A percentile compares a stretch with the other conserved stretches of the same genome.
Evolutionary conservation across 2,113 vertebrate genomes (phyloP).

Genomic region (Pardalotus punctatus): DNA sequence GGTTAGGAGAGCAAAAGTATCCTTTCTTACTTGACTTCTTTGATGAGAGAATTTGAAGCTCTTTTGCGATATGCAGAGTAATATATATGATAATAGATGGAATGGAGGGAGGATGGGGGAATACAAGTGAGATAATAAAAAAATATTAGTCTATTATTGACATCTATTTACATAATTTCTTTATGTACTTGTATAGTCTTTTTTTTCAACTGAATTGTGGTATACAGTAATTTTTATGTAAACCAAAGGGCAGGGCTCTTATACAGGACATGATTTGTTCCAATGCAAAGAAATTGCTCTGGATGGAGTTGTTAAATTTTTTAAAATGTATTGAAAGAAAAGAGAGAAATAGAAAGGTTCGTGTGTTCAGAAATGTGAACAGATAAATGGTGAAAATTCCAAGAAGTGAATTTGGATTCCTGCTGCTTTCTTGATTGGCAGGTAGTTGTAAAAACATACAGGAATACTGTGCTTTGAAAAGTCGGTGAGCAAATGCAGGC

Average conservation of each 20-base stretch:
- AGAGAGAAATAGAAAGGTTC: background rate
- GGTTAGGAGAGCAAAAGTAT: background rate
- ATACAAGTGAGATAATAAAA: background rate
- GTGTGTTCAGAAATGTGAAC: background rate
- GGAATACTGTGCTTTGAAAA: background rate
- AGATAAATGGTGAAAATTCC: background rate
- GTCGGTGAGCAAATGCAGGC: background rate
- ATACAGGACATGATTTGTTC: background rate
- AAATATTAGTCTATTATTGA: background rate
- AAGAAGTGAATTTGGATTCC: background rate
- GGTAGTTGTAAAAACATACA: background rate
- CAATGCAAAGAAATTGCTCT: background rate
- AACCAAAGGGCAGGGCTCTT: background rate
- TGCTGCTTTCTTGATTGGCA: background rate
- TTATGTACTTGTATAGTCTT: background rate
- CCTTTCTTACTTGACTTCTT: background rate
- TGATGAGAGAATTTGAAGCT: background rate
- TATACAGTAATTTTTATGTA: background rate
- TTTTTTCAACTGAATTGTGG: background rate
- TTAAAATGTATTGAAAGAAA: background rate
- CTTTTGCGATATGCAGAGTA: background rate
- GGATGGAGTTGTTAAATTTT: background rate
- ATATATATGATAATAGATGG: background rate
- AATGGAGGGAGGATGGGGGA: background rate
- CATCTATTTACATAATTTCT: background rate